Conservation (phyloP, 2,797 vertebrate genomes). For the Intellagama lesueurii region DNA sequence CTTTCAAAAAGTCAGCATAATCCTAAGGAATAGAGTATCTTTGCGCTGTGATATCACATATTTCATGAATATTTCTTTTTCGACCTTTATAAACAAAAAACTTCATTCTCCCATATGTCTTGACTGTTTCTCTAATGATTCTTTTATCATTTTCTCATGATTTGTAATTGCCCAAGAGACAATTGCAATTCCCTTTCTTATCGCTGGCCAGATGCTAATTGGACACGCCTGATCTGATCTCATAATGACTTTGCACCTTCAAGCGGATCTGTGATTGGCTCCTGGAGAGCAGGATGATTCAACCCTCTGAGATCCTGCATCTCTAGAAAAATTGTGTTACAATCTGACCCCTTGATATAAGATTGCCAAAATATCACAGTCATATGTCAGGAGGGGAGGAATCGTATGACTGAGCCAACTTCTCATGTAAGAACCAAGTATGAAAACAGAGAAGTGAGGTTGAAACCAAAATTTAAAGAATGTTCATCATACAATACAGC, state of each 20-base stretch:
- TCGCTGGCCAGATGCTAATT: neutral
- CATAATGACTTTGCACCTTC: slow-evolving; percentile 2
- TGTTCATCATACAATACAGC: no score
- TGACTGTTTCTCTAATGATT: neutral
- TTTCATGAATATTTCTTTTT: neutral
- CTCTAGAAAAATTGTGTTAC: neutral
- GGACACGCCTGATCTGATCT: slow-evolving; percentile 3
- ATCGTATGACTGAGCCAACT: neutral
- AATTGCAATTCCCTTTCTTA: neutral
- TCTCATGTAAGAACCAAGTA: neutral
- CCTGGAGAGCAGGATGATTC: neutral
- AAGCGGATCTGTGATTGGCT: neutral
- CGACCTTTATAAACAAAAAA: neutral
- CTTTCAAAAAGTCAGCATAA: neutral
- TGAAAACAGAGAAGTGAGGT: neutral
- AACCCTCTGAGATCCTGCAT: neutral
- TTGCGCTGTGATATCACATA: neutral
- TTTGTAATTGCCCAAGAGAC: neutral
- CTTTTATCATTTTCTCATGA: neutral
- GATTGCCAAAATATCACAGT: no score
- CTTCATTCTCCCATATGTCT: neutral
- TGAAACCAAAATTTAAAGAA: neutral
- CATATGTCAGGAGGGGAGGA: neutral
- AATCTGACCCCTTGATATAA: neutral
- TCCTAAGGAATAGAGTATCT: neutral